Evolutionary conservation across 2,797 vertebrate genomes (phyloP), one percentile per base, ranked within the genome.

Genomic region (Naso thynnoides): DNA sequence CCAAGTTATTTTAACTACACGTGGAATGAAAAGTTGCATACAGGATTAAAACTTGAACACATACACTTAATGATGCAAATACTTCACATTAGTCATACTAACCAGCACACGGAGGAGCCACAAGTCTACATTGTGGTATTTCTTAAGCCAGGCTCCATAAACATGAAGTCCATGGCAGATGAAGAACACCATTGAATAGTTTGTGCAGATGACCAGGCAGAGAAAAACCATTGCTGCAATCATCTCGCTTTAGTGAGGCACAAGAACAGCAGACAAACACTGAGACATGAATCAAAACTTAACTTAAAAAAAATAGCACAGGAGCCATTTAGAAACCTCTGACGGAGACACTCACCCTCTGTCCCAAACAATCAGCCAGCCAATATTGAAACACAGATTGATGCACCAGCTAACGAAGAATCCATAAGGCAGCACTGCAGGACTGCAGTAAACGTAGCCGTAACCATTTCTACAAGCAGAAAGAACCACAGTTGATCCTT

Each of bases 21-120:
- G 1, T 29, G 15, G 15, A 39, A 41, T 14, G n/a, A 16, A 19
- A 42, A n/a, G n/a, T n/a, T n/a, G n/a, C n/a, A n/a, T 45, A 2
- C 7, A 21, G 29, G 18, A 74, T 23, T n/a, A 55, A 62, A n/a
- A 54, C 11, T 9, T 26, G 11, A 10, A 26, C 42, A 39, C 4
- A 19, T 41, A n/a, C n/a, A n/a, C n/a, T n/a, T n/a, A n/a, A n/a
- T n/a, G 21, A 54, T 31, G 14, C 11, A 23, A 47, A 53, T n/a
- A 6, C 29, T 57, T 21, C 8, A 44, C 5, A 38, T 36, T 27
- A 24, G 16, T 45, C 11, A 8, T 55, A 81, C 95, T 60, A 81
- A 97, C 96, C 80, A 97, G 75, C 58, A 95, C 80, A 11, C 94
- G 90, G 50, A 94, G 70, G 44, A 95, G 93, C 95, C 96, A 97